Evolutionary conservation across 2,113 vertebrate species (phyloP).

Genomic region (Brachyhypopomus occidentalis): DNA sequence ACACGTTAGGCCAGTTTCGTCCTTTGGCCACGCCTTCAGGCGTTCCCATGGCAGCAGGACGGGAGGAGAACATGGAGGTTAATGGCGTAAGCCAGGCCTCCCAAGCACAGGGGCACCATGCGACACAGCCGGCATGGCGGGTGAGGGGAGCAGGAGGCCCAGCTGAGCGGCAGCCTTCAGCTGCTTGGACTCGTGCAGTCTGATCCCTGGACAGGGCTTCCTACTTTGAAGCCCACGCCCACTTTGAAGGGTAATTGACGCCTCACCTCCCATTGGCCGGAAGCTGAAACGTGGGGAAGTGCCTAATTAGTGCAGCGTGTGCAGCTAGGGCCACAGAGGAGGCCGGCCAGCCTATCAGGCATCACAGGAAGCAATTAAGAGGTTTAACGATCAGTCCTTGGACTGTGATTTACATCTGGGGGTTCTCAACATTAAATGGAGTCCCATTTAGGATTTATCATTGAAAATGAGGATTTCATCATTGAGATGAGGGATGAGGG

Average conservation of each 20-base stretch:
- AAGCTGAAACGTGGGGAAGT: neutral
- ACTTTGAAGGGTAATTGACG: conserved; percentile 10
- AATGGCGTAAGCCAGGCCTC: too few species aligned
- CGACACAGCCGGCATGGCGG: neutral
- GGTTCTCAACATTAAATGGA: neutral
- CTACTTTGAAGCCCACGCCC: neutral
- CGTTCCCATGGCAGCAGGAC: too few species aligned
- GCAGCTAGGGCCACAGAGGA: neutral
- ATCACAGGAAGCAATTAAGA: neutral
- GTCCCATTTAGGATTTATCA: too few species aligned
- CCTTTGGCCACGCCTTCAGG: too few species aligned
- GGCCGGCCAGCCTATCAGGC: too few species aligned
- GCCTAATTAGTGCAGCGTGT: neutral
- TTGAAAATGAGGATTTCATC: too few species aligned
- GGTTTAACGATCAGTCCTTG: too few species aligned
- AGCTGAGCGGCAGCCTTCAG: neutral
- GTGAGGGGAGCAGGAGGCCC: neutral
- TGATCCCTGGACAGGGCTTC: neutral
- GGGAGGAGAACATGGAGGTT: too few species aligned
- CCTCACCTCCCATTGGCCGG: neutral
- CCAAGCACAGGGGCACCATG: too few species aligned
- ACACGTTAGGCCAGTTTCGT: too few species aligned
- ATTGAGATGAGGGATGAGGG: too few species aligned
- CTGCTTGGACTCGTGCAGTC: neutral
- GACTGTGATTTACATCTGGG: neutral